A percentile compares a stretch with the other conserved stretches of the same genome.
phyloP scores from a whole-genome alignment of 2,113 vertebrate genomes.

The Pelecanoides urinatrix region DNA sequence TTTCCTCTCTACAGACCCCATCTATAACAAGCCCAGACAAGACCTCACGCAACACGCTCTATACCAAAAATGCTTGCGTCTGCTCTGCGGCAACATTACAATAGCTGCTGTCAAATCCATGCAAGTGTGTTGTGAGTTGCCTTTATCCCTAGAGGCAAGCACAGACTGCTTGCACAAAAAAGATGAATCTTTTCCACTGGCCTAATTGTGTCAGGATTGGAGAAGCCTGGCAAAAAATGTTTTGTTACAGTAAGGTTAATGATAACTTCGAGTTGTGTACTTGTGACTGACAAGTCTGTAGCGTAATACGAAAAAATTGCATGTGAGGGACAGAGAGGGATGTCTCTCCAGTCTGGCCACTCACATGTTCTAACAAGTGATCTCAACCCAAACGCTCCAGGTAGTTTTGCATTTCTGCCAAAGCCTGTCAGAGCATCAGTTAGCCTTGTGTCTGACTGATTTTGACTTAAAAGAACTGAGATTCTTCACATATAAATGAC shows the following conservation, averaged over 20 bases:
- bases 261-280: background rate
- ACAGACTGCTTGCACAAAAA: background rate
- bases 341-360: background rate
- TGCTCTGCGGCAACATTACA: background rate
- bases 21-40: background rate
- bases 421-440: background rate
- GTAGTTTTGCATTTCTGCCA: background rate
- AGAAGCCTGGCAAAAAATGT: background rate
- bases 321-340: background rate
- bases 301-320: background rate
- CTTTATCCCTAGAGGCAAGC: background rate
- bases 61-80: background rate
- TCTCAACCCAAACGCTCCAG: background rate
- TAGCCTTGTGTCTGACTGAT: background rate
- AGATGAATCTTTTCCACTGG: background rate
- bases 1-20: background rate
- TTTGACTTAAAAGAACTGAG: background rate
- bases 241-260: background rate
- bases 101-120: background rate
- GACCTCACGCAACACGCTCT: background rate
- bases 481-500: background rate
- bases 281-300: background rate
- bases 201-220: background rate
- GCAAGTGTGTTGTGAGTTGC: background rate
- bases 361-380: background rate